Base-by-base conservation (phyloP, 1,140 invertebrate species). In the Bombus sylvicola region DNA sequence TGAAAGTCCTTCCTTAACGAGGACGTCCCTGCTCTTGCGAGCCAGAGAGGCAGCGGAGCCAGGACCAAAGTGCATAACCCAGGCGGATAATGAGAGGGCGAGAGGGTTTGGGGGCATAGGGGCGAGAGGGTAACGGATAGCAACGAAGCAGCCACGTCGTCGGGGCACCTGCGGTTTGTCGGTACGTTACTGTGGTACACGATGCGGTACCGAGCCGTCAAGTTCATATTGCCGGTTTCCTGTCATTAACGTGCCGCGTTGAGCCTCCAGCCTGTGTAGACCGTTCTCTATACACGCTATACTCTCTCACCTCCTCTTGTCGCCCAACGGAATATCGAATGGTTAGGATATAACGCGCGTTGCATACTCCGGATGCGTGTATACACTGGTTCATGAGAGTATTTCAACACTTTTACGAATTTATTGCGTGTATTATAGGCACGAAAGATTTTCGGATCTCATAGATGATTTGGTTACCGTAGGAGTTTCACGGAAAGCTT, bases 151-250 rank as follows among this genome's bases (percentile, higher is more conserved):
- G 73, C 75, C 37, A 43, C 87, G 83, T 85, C 86, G 86, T 72
- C 59, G 79, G 88, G 90, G 91, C 86, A 85, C 87, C 80, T 92
- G 91, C 86, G 92, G 92, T 93, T 86, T 89, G 87, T 92, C 83
- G 92, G 90, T 93, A 93, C 91, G 92, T 89, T 92, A 91, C 91
- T 92, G 93, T 86, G 89, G 87, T 88, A 85, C 88, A 78, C 86
- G 69, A 85, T 93, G 93, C 92, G 94, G 94, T 94, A 91, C 92
- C 91, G 91, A 94, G 91, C 94, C 94, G 94, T 95, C 94, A 95
- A 94, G 93, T 94, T 94, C 94, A 94, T 94, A 95, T 95, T 94
- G 94, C 93, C 92, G 93, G 93, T 95, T 95, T 95, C 94, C 94
- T 95, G 94, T 95, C 94, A 95, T 95, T 95, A 95, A 93, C 93